phyloP scores from a whole-genome alignment of 2,888 invertebrate genomes.

The Apodemia mormo region DNA sequence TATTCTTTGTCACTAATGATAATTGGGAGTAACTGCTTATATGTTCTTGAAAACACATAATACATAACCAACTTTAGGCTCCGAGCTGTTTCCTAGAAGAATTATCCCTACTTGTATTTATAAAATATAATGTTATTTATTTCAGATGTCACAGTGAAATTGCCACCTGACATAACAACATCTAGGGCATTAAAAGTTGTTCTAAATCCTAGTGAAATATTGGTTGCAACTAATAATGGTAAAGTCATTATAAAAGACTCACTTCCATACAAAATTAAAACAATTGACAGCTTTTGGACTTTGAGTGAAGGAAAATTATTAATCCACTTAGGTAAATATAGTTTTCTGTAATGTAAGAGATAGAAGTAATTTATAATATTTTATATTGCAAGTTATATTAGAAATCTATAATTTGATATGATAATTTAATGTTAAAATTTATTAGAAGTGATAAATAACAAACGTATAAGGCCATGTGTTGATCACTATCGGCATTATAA shows the following conservation, averaged over 20 bases:
- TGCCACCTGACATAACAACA: constrained; percentile 80
- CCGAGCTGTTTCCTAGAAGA: too few species aligned
- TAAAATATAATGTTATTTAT: constrained; percentile 2
- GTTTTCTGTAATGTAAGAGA: neutral
- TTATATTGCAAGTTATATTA: too few species aligned
- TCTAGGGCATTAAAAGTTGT: constrained; percentile 86
- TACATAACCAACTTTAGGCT: too few species aligned
- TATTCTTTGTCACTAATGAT: too few species aligned
- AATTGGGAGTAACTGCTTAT: too few species aligned
- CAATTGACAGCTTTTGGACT: constrained; percentile 89
- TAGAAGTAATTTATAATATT: neutral
- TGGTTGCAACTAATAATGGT: constrained; percentile 51
- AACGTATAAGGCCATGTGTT: too few species aligned
- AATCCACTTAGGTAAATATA: constrained; percentile 77
- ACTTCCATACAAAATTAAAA: constrained; percentile 85
- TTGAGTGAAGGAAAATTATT: constrained; percentile 83
- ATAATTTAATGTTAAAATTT: too few species aligned
- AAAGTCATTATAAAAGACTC: constrained; percentile 84
- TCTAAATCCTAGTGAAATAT: constrained; percentile 71
- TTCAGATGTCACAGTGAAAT: constrained; percentile 82
- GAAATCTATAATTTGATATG: too few species aligned
- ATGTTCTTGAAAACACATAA: too few species aligned
- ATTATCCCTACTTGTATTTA: too few species aligned
- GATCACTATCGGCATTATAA: too few species aligned
- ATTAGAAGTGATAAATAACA: too few species aligned